Conservation (phyloP, 2,113 vertebrate species). For the Notarius quadriscutis region DNA sequence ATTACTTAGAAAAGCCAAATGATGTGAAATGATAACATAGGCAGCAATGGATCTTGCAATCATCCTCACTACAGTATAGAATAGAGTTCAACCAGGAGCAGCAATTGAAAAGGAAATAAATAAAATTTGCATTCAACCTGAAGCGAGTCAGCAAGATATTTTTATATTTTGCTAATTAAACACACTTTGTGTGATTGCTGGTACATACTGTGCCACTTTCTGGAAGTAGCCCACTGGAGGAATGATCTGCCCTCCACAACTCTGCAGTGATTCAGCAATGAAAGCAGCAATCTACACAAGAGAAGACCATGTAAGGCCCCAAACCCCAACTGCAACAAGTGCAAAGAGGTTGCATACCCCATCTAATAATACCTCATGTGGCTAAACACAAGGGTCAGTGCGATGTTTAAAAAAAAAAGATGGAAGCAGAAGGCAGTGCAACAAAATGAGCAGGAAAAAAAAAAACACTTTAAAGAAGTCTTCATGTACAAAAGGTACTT, state of each 20-base stretch:
- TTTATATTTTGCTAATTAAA: neutral
- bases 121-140: neutral
- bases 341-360: neutral
- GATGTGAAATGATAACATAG: neutral
- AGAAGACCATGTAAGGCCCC: slow-evolving; percentile 68
- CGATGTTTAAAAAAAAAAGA: neutral
- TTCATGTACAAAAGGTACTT: neutral
- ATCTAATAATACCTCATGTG: neutral
- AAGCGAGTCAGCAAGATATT: neutral
- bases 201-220: slow-evolving; percentile 95
- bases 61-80: neutral
- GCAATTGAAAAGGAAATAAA: neutral
- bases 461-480: neutral
- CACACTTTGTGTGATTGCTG: neutral
- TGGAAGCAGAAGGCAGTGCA: neutral
- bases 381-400: neutral
- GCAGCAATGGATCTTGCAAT: neutral
- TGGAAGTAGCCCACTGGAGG: slow-evolving; percentile 95
- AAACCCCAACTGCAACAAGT: neutral
- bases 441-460: neutral
- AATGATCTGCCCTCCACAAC: slow-evolving; percentile 96
- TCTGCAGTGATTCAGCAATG: slow-evolving; percentile 97
- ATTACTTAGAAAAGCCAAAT: neutral
- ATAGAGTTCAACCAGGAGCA: neutral
- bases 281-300: slow-evolving; percentile 91